Base-by-base conservation (phyloP, 2,888 invertebrate species). In the Blera fallax region DNA sequence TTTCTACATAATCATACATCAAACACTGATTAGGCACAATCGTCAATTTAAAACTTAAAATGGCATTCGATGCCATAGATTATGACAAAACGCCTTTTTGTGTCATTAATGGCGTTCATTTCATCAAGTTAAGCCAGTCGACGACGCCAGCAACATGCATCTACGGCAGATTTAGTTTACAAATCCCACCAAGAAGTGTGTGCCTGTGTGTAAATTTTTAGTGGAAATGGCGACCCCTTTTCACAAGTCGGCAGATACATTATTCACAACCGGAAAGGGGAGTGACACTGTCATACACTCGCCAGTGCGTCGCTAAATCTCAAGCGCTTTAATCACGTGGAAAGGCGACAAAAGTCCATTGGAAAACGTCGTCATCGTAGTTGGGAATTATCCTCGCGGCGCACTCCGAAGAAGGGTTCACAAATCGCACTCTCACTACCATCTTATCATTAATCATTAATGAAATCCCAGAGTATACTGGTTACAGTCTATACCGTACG, bases 291-390 rank as follows among this genome's bases (percentile, higher is more conserved):
- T 76, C 18, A 72, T 64, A 65, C 27, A 69, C 70, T 80, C 67
- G 69, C 79, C 69, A 65, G 43, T 65, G 65, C 34, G 40, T 14
- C 69, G 18, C 60, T 67, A 73, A 73, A 16, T 76, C 80, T 52
- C 82, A 64, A 34, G 69, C 54, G 73, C 69, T 69, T 89, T 90
- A 91, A 91, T 91, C 91, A 90, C 89, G 91, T 90, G 91, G 91
- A 91, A 91, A 91, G 91, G 91, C 91, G 91, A 90, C 91, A 91
- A 91, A 91, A 91, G 89, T 89, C 89, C 88, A 89, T 89, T 89
- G 78, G 69, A 65, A 67, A 81, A 81, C 62, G 32, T 16, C 58
- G 34, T 72, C 45, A 29, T 73, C 40, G 43, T 72, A 65, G 78
- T 58, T 56, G 24, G 40, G 62, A 62, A 73, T 74, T 65, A 74